These are phyloP conservation scores for Zaprionus kolodkinae DNA, from an alignment of 1,140 invertebrate genomes.

Conservation along the genomic window DNA sequence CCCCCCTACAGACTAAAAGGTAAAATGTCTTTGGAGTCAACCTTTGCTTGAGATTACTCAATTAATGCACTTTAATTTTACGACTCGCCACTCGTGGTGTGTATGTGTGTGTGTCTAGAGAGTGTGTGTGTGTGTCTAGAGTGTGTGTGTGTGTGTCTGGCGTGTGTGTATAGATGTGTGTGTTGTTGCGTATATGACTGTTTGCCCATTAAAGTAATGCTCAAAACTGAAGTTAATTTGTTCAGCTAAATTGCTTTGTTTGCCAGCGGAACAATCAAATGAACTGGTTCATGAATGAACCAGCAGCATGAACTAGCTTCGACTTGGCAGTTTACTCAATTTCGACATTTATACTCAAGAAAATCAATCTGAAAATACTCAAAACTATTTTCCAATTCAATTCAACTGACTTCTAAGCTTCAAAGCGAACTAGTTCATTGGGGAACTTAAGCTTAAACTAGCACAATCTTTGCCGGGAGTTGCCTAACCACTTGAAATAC, in stretches of 20 bases:
- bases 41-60: conserved; percentile 73
- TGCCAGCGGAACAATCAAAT: background rate
- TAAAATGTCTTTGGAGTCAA: conserved; percentile 65
- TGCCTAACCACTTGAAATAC: too few relatives aligned
- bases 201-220: conserved; percentile 21
- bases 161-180: background rate
- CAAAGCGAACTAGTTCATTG: background rate
- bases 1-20: conserved; percentile 54
- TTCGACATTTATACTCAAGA: background rate
- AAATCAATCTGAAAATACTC: background rate
- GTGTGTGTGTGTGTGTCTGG: conserved; percentile 8
- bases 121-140: background rate
- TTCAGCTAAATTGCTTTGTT: conserved; percentile 11
- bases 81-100: conserved; percentile 25
- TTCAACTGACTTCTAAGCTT: accelerated
- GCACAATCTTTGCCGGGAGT: too few relatives aligned
- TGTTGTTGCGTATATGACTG: background rate
- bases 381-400: background rate
- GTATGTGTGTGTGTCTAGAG: background rate
- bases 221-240: conserved; percentile 11
- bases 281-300: conserved; percentile 5
- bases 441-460: background rate
- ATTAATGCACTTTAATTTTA: conserved; percentile 74
- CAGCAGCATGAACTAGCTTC: background rate
- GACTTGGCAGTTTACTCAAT: background rate